Base-by-base conservation (phyloP, 2,113 vertebrate species). In the Hylia prasina region DNA sequence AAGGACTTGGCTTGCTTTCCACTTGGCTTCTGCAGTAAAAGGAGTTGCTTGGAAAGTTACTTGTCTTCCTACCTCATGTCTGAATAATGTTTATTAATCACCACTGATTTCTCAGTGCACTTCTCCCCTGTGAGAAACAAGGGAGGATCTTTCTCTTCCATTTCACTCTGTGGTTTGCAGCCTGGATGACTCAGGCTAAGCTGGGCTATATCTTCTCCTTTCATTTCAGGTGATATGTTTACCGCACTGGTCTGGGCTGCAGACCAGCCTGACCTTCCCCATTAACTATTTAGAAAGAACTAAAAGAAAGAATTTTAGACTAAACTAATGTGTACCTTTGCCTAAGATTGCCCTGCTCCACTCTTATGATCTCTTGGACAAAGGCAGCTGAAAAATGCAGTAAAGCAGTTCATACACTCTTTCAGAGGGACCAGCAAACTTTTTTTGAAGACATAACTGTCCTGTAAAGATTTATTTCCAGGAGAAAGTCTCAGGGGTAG, bases 21-120 rank as follows among this genome's bases (percentile, higher is more conserved):
- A 14, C 56, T 96, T 96, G 96, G 96, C 92, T 92, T 71, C 89
- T 65, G 47, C 68, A 64, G 90, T 53, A 86, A 81, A 94, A 89
- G 94, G 96, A 96, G 93, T 96, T 92, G 75, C 82, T 96, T 90
- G 90, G 96, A 94, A 87, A 92, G 80, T 40, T 94, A 47, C 65
- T 86, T 81, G 33, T 76, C 87, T 87, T 90, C 79, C 82, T 93
- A 89, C 76, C 88, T 96, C 93, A 96, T 87, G 72, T 53, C 80
- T 92, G 77, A 95, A 90, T 75, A 93, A 95, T 50, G 86, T 96
- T 92, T 90, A 69, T 94, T 94, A 90, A 92, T 95, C 79, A 91
- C 60, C 86, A 35, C 85, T 63, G 54, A 73, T 64, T 86, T 81
- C 72, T 88, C 68, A 18, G 79, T 44, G 68, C 77, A 37, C 7